These are phyloP conservation scores for Papilio glaucus DNA, from an alignment of 1,140 invertebrate genomes.

Conservation along the genomic window DNA sequence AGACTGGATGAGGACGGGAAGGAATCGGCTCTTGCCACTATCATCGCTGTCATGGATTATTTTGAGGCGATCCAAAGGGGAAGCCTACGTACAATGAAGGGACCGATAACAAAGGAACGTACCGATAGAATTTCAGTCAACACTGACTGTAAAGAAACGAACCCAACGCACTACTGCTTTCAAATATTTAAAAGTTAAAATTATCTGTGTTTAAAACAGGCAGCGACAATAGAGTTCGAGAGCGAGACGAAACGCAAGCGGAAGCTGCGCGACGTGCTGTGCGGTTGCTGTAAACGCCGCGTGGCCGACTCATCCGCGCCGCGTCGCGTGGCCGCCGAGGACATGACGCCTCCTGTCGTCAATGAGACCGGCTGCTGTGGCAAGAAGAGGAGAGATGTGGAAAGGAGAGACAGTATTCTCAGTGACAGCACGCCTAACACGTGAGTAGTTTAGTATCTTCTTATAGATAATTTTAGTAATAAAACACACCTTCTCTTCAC, in stretches of 20 bases:
- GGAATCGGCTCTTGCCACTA: too few relatives aligned
- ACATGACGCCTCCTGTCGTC: slow-evolving; percentile 54
- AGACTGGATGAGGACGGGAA: too few relatives aligned
- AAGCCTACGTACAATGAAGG: too few relatives aligned
- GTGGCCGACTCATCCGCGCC: slow-evolving; percentile 60
- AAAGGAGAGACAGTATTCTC: slow-evolving; percentile 78
- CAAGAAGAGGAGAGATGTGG: slow-evolving; percentile 51
- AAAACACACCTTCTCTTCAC: too few relatives aligned
- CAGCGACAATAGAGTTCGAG: slow-evolving; percentile 71
- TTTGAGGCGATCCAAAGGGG: too few relatives aligned
- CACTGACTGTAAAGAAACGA: too few relatives aligned
- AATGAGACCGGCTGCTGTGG: slow-evolving; percentile 66
- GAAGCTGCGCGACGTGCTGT: slow-evolving; percentile 66
- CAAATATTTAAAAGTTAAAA: too few relatives aligned
- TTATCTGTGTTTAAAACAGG: slow-evolving; percentile 45
- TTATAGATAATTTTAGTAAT: not conserved
- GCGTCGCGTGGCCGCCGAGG: slow-evolving; percentile 48
- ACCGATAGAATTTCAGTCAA: too few relatives aligned
- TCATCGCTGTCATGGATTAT: too few relatives aligned
- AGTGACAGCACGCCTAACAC: slow-evolving; percentile 65
- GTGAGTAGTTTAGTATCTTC: slow-evolving; percentile 47
- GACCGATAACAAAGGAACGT: too few relatives aligned
- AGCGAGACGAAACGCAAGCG: slow-evolving; percentile 70
- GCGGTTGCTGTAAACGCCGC: slow-evolving; percentile 61
- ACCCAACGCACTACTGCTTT: too few relatives aligned